Conservation (phyloP, 2,888 invertebrate species). For the Drosophila nr. perissopoda region DNA sequence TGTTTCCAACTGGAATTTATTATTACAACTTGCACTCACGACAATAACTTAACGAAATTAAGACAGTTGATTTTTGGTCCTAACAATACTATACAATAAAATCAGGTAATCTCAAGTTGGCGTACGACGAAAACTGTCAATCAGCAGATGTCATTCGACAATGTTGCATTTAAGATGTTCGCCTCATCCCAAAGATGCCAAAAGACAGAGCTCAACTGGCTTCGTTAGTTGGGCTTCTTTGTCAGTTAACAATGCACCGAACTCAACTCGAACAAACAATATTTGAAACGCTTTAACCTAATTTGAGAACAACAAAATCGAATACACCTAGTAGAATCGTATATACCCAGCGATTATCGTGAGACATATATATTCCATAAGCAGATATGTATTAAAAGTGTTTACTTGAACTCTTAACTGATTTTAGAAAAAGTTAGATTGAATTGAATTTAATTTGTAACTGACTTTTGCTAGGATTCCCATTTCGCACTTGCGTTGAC, state of each 20-base stretch:
- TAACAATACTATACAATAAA: not conserved
- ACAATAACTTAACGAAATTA: not conserved
- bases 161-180: slow-evolving; percentile 61
- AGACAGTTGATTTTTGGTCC: not conserved
- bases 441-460: not conserved
- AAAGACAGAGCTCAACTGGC: slow-evolving; percentile 35
- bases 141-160: slow-evolving; percentile 64
- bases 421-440: not conserved
- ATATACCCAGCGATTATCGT: not conserved
- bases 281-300: not conserved
- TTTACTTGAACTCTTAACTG: not conserved
- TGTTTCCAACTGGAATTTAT: not conserved
- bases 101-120: slow-evolving; percentile 19
- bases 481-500: not conserved
- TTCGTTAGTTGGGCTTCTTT: slow-evolving; percentile 39
- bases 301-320: not conserved
- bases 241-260: slow-evolving; percentile 28
- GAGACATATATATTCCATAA: not conserved
- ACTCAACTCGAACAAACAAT: slow-evolving; percentile 22
- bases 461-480: not conserved
- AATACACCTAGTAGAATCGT: not conserved
- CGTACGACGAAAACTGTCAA: slow-evolving; percentile 56
- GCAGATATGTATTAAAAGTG: not conserved
- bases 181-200: slow-evolving; percentile 50
- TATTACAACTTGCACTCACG: not conserved